A percentile compares a stretch with the other conserved stretches of the same genome.
Conservation (phyloP, 1,140 invertebrate genomes). For the Aphidius gifuensis region DNA sequence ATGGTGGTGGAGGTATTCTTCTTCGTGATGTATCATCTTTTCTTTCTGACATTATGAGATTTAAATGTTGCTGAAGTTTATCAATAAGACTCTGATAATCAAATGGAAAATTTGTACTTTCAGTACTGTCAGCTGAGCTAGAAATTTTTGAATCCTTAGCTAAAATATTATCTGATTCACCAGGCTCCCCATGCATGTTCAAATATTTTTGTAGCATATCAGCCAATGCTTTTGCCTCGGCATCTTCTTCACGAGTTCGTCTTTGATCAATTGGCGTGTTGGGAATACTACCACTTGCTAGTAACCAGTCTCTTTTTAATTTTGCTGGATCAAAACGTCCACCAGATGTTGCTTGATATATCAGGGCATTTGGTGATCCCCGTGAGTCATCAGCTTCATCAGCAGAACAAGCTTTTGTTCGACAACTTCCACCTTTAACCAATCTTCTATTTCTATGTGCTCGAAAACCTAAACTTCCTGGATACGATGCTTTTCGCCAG, state of each 20-base stretch:
- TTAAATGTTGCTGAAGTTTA: constrained; percentile 65
- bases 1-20: no score
- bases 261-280: constrained; percentile 34
- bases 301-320: constrained; percentile 61
- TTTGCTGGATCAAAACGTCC: constrained; percentile 67
- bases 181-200: constrained; percentile 53
- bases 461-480: constrained; percentile 62
- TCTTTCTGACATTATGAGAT: constrained; percentile 47
- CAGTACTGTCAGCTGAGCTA: neutral
- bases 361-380: constrained; percentile 56
- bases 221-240: constrained; percentile 59
- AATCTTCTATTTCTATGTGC: constrained; percentile 57
- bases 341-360: constrained; percentile 52
- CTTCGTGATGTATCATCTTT: constrained; percentile 23
- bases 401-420: constrained; percentile 60
- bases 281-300: constrained; percentile 37
- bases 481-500: constrained; percentile 78
- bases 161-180: constrained; percentile 31
- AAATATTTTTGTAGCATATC: constrained; percentile 68
- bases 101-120: constrained; percentile 39
- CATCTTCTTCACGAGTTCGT: constrained; percentile 45
- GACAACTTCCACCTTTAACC: constrained; percentile 63
- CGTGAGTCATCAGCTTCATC: constrained; percentile 59
- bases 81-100: constrained; percentile 65
- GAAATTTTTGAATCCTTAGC: constrained; percentile 7